Conservation (phyloP, 1,140 invertebrate genomes). For the Leucophenga varia region DNA sequence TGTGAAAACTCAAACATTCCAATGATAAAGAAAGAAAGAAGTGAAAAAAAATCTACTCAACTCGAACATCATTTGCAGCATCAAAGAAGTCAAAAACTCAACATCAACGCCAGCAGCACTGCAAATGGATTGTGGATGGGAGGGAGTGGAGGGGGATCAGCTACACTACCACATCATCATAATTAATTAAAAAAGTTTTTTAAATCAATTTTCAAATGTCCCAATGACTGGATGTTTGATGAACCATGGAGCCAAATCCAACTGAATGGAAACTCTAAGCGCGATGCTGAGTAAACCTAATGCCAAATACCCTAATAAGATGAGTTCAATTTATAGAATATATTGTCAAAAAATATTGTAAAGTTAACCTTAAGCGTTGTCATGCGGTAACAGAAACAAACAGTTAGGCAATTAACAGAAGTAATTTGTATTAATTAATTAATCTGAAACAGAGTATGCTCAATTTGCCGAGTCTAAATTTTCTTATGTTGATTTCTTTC, state of each 20-base stretch:
- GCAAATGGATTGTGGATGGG: constrained; percentile 30
- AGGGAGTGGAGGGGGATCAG: neutral
- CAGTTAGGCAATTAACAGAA: too few species aligned
- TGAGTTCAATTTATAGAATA: too few species aligned
- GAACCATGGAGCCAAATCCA: constrained; percentile 33
- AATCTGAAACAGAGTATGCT: too few species aligned
- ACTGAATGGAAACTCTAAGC: constrained; percentile 15
- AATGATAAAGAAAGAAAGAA: constrained; percentile 28
- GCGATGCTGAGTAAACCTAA: too few species aligned
- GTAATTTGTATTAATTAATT: too few species aligned
- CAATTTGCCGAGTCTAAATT: too few species aligned
- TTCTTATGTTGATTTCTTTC: too few species aligned
- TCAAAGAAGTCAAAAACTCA: constrained; percentile 36
- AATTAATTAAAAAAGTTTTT: constrained; percentile 54
- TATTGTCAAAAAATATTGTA: too few species aligned
- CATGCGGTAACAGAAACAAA: too few species aligned
- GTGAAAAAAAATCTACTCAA: constrained; percentile 26
- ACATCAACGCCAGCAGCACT: constrained; percentile 22
- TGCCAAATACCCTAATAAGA: too few species aligned
- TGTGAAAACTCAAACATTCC: constrained; percentile 52
- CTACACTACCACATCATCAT: constrained; percentile 44
- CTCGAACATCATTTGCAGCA: constrained; percentile 50
- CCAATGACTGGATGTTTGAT: constrained; percentile 44
- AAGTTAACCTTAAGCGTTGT: too few species aligned
- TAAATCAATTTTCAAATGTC: constrained; percentile 50